A percentile compares a stretch with the other conserved stretches of the same genome.
phyloP scores from a whole-genome alignment of 2,888 invertebrate species.

The Serripes groenlandicus region DNA sequence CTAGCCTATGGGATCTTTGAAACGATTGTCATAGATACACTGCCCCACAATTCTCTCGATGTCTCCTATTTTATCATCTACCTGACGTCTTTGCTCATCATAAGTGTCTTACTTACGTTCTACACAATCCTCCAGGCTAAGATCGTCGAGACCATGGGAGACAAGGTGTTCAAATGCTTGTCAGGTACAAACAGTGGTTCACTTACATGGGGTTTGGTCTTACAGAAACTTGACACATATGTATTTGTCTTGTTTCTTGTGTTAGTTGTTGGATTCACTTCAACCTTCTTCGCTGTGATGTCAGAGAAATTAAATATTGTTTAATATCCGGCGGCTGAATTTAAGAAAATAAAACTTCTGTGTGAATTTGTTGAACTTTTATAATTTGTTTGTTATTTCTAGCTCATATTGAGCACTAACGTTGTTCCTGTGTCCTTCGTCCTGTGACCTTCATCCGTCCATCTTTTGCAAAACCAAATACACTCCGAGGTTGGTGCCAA shows the following conservation, averaged over 20 bases:
- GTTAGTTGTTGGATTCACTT: not conserved
- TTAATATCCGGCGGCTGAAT: no score
- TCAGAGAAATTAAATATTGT: not conserved
- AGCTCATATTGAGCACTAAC: no score
- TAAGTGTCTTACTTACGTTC: constrained; percentile 31
- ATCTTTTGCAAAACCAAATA: no score
- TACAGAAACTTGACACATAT: constrained; percentile 6
- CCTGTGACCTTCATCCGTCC: no score
- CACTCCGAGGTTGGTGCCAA: no score
- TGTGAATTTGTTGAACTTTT: no score
- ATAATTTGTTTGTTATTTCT: no score
- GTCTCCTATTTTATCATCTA: constrained; percentile 37
- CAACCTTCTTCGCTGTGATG: not conserved
- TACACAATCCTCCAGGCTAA: constrained; percentile 37
- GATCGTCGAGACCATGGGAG: constrained; percentile 1
- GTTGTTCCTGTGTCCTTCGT: no score
- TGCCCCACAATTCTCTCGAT: constrained; percentile 43
- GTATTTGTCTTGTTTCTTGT: constrained; percentile 7
- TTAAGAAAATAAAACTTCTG: no score
- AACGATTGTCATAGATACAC: constrained; percentile 28
- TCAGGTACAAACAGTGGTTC: no score
- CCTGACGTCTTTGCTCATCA: constrained; percentile 22
- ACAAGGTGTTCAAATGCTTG: not conserved
- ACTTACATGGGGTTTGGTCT: constrained; percentile 1
- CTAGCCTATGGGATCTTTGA: constrained; percentile 43